Evolutionary conservation across 1,140 invertebrate genomes (phyloP).

Genomic region (Leguminivora glycinivorella): DNA sequence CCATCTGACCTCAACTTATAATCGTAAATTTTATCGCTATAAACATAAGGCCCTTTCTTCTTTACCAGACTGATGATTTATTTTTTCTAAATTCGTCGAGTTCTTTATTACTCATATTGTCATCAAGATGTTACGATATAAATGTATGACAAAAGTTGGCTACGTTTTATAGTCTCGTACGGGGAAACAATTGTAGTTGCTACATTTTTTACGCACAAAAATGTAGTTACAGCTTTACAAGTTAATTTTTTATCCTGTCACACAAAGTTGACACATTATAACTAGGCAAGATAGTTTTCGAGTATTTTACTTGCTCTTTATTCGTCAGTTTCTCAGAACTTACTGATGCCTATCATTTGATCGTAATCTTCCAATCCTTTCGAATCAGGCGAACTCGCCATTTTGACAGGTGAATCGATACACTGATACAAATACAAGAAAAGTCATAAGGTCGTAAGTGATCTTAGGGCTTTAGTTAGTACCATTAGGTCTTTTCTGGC

Average conservation of each 20-base stretch:
- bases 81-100: slow-evolving; percentile 44
- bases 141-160: slow-evolving; percentile 50
- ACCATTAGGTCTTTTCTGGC: background rate
- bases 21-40: background rate
- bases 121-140: slow-evolving; percentile 64
- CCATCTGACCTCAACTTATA: background rate
- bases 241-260: background rate
- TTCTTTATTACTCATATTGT: slow-evolving; percentile 61
- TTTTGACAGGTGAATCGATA: slow-evolving; percentile 2
- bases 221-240: background rate
- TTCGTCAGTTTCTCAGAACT: background rate
- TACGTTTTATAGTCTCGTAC: slow-evolving; percentile 23
- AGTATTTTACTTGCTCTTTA: background rate
- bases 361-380: background rate
- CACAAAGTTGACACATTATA: background rate
- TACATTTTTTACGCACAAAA: slow-evolving; percentile 20
- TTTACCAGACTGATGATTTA: slow-evolving; percentile 31
- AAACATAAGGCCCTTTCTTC: slow-evolving; percentile 40
- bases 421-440: background rate
- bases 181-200: slow-evolving; percentile 14
- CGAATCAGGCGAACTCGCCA: slow-evolving; percentile 6
- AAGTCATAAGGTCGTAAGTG: background rate
- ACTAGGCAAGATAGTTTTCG: background rate
- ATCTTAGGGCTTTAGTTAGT: background rate
- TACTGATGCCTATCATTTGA: background rate